Evolutionary conservation across 1,140 invertebrate genomes (phyloP).

Genomic region (Brachionus manjavacas): DNA sequence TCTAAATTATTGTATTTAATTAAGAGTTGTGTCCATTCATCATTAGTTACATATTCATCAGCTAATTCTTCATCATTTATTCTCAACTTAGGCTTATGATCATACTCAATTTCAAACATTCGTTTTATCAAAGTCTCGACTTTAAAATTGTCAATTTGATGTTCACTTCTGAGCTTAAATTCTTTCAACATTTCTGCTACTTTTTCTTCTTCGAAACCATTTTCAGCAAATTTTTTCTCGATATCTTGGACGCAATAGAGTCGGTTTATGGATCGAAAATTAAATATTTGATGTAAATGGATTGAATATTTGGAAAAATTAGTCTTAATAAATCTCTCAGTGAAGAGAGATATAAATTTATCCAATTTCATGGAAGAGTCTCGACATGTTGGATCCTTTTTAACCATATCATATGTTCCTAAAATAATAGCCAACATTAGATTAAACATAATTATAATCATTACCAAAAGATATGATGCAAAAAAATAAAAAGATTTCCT

Average conservation of each 20-base stretch:
- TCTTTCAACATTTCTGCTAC: not conserved
- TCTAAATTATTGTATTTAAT: conserved; percentile 8
- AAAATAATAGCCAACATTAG: conserved; percentile 30
- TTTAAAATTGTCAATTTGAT: conserved; percentile 22
- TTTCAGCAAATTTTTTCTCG: not conserved
- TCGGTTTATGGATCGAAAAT: not conserved
- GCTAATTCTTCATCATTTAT: conserved; percentile 19
- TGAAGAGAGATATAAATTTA: not conserved
- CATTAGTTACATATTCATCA: conserved; percentile 15
- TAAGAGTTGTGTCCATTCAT: not conserved
- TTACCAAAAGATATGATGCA: not conserved
- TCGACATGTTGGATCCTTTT: not conserved
- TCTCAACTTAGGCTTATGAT: conserved; percentile 7
- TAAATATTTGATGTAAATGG: not conserved
- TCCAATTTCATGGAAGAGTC: not conserved
- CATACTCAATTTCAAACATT: conserved; percentile 23
- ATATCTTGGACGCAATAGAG: conserved; percentile 32
- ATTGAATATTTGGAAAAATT: not conserved
- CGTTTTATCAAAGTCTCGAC: not conserved
- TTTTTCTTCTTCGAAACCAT: conserved; percentile 11
- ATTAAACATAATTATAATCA: conserved; percentile 34
- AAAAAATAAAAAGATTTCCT: conserved; percentile 17
- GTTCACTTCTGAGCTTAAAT: not conserved
- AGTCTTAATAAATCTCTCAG: not conserved
- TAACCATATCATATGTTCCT: conserved; percentile 27